Base-by-base conservation (phyloP, 2,113 vertebrate genomes). In the Epinephelus lanceolatus region DNA sequence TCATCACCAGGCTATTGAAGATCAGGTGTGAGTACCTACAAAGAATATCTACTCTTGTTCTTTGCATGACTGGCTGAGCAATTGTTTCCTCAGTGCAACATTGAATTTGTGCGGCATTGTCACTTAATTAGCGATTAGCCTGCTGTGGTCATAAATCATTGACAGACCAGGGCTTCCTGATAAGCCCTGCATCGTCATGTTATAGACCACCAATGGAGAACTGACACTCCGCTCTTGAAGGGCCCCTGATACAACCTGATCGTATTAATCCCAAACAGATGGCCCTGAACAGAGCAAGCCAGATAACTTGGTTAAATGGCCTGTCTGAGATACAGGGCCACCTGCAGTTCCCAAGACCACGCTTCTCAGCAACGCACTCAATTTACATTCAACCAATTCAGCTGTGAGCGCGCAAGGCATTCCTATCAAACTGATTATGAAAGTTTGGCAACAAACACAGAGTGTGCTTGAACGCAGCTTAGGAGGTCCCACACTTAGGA, bases 191-290 rank as follows among this genome's bases (percentile, higher is more conserved):
- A 21, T 66, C 9, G n/a, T 60, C 40, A 88, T 77, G 45, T 71
- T 56, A 45, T 5, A 60, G 56, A 80, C 71, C 66, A 75, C 80
- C 79, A 62, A 51, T 45, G 68, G 74, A 68, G 71, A 76, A 76
- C 53, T 52, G 83, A 81, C 67, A 86, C 70, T 67, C 19, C 49
- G 13, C 27, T 73, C 69, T 73, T 51, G 21, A 80, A 69, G 49
- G 42, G 65, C 81, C 77, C 60, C 60, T 45, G 67, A 67, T 69
- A 87, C 12, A 81, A 89, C 61, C 52, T 77, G 71, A 89, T 78
- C 47, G 13, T 74, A 84, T 76, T 76, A 85, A 90, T 88, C 71
- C 77, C 42, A 69, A 89, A 84, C 88, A 92, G 89, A 89, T 87
- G 83, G 85, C 25, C 72, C 23, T 11, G 45, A 87, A 88, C 78